phyloP scores from a whole-genome alignment of 2,797 vertebrate genomes.

The Botia almorhae region DNA sequence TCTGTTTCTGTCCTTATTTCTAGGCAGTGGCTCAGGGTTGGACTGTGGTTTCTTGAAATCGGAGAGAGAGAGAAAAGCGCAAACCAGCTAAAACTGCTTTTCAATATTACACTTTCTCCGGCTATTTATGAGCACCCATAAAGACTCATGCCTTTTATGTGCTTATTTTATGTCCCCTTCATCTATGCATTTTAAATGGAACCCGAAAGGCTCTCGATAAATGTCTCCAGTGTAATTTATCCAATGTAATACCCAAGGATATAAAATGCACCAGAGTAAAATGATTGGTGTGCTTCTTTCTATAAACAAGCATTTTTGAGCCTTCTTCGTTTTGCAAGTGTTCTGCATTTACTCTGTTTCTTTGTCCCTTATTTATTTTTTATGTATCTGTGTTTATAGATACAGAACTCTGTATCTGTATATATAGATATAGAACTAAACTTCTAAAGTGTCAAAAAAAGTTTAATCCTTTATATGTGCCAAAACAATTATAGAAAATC shows the following conservation, averaged over 20 bases:
- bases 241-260: conserved; percentile 52
- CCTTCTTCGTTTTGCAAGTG: no score
- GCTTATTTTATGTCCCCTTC: conserved; percentile 61
- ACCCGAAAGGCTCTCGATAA: conserved; percentile 59
- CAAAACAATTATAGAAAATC: no score
- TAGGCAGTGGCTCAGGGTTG: conserved; percentile 51
- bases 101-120: conserved; percentile 41
- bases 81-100: conserved; percentile 53
- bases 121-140: conserved; percentile 67
- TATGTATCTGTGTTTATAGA: no score
- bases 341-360: neutral
- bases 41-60: conserved; percentile 59
- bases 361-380: no score
- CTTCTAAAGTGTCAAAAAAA: no score
- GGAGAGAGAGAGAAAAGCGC: conserved; percentile 38
- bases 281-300: conserved; percentile 5
- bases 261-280: conserved; percentile 34
- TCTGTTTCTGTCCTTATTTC: conserved; percentile 55
- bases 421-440: no score
- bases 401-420: no score
- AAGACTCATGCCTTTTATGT: conserved; percentile 61
- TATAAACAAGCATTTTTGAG: conserved; percentile 26
- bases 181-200: conserved; percentile 61
- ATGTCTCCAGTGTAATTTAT: conserved; percentile 60
- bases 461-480: no score